These are phyloP conservation scores for Tinea pellionella DNA, from an alignment of 2,888 invertebrate species.

Conservation along the genomic window DNA sequence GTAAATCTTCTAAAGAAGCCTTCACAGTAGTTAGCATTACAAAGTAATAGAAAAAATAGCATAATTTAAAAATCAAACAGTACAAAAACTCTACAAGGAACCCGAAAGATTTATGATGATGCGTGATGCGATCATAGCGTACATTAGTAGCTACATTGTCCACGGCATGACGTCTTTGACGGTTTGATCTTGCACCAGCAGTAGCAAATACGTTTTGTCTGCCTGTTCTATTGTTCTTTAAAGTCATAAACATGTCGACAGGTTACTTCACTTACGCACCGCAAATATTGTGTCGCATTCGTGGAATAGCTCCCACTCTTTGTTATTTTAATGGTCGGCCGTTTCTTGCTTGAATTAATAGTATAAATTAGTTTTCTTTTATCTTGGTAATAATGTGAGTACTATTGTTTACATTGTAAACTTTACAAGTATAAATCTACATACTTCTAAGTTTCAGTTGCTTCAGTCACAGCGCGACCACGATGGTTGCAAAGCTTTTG, in stretches of 20 bases:
- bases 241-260: conserved; percentile 61
- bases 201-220: conserved; percentile 26
- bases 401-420: no score
- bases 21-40: not conserved
- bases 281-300: conserved; percentile 7
- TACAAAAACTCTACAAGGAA: conserved; percentile 35
- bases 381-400: no score
- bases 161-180: conserved; percentile 48
- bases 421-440: no score
- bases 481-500: no score
- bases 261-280: conserved; percentile 27
- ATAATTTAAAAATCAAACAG: not conserved
- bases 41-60: not conserved
- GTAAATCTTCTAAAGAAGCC: no score
- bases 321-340: not conserved
- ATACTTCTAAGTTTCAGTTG: no score
- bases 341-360: no score
- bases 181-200: conserved; percentile 28
- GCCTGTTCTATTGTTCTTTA: conserved; percentile 42
- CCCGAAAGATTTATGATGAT: conserved; percentile 59
- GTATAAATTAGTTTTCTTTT: no score
- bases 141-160: conserved; percentile 62
- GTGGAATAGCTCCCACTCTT: conserved; percentile 1
- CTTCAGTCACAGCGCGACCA: no score
- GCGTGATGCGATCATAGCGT: conserved; percentile 56